phyloP scores from a whole-genome alignment of 2,888 invertebrate species.

The Philereme vetulata region DNA sequence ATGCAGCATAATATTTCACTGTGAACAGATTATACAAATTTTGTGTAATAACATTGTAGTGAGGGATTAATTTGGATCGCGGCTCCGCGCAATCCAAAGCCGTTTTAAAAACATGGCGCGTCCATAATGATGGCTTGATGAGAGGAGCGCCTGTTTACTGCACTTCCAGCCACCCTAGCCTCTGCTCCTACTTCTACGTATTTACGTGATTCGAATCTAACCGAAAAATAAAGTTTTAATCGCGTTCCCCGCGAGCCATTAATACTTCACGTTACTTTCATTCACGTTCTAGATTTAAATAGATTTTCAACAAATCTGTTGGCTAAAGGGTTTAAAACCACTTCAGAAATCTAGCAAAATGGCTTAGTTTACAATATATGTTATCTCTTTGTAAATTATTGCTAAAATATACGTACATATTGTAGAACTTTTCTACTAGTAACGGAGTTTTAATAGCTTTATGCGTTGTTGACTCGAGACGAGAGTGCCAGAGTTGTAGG shows the following conservation, averaged over 20 bases:
- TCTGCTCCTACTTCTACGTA: conserved; percentile 39
- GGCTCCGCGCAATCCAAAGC: conserved; percentile 69
- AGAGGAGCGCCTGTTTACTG: conserved; percentile 63
- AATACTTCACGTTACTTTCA: conserved; percentile 33
- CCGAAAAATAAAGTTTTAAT: conserved; percentile 39
- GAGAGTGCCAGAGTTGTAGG: conserved; percentile 46
- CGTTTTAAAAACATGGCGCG: conserved; percentile 81
- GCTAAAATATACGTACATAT: conserved; percentile 8
- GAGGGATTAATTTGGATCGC: conserved; percentile 73
- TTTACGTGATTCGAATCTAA: conserved; percentile 46
- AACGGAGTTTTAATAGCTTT: conserved; percentile 32
- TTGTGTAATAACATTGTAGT: conserved; percentile 68
- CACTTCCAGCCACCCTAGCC: conserved; percentile 43
- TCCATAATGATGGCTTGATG: conserved; percentile 80
- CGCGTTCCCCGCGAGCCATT: conserved; percentile 34
- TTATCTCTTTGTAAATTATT: background rate
- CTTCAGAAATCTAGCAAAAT: conserved; percentile 9
- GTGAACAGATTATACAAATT: conserved; percentile 64
- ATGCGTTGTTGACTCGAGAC: conserved; percentile 42
- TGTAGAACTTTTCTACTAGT: conserved; percentile 12
- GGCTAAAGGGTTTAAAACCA: conserved; percentile 10
- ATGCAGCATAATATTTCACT: conserved; percentile 52
- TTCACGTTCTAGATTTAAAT: conserved; percentile 31
- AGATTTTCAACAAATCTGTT: conserved; percentile 22
- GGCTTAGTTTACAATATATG: conserved; percentile 1